Base-by-base conservation (phyloP, 2,888 invertebrate species). In the Eremobia ochroleuca region DNA sequence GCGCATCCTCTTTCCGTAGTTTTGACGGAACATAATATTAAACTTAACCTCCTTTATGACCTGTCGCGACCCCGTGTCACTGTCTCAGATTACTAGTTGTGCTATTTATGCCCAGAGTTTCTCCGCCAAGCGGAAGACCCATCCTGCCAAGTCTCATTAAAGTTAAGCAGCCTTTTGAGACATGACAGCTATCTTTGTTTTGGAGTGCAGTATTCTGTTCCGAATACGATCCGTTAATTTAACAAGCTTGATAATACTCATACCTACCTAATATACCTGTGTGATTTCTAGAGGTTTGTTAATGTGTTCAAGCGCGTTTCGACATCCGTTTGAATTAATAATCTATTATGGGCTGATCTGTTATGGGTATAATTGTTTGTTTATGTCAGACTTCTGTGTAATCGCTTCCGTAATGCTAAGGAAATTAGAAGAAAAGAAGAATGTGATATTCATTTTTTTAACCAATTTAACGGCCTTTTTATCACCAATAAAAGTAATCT, bases 401-500 rank as follows among this genome's bases (percentile, higher is more conserved):
- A 43, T 21, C 6, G 21, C 1, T 18, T 43, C 0, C 11, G 11
- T 11, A 28, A 65, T 21, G 6, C 2, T 13, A 13, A 43, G 2
- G 4, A 43, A 28, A 28, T 28, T 13, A 4, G 2, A 2, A 21
- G 6, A 21, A 28, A 9, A 9, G 5, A 11, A 21, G 11, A 21
- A 13, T 31, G 3, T 0, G 0, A 8, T 9, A 1, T 43, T 79
- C 28, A 11, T n/a, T n/a, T n/a, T n/a, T n/a, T n/a, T n/a, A n/a
- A n/a, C n/a, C n/a, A n/a, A n/a, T n/a, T n/a, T n/a, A n/a, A n/a
- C n/a, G 11, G 31, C 49, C 8, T 25, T 67, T 76, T 31, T 37
- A 25, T 43, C 15, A 15, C 34, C 8, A 75, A 21, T 74, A 61
- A 61, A 73, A 28, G 3, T 81, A 43, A 73, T 73, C 25, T 34